A percentile compares a stretch with the other conserved stretches of the same genome.
phyloP scores from a whole-genome alignment of 2,797 vertebrate species.

The Paedocypris micromegethes region DNA sequence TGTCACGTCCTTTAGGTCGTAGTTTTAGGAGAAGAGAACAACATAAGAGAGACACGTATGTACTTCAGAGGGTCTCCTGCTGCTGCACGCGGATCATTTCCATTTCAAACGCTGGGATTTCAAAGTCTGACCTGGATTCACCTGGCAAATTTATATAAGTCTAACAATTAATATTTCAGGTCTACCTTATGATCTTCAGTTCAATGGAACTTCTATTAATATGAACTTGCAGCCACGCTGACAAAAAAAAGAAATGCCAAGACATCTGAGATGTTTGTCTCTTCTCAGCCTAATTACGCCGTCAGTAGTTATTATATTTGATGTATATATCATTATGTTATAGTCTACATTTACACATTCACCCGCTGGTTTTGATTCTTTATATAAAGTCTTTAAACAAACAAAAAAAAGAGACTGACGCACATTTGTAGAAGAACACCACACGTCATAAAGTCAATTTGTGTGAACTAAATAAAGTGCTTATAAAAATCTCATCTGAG shows the following conservation, averaged over 20 bases:
- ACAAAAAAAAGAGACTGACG: conserved; percentile 3
- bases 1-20: conserved; percentile 44
- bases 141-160: conserved; percentile 68
- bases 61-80: conserved; percentile 53
- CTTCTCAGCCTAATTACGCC: background rate
- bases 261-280: conserved; percentile 9
- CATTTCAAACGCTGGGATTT: conserved; percentile 63
- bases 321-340: background rate
- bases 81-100: conserved; percentile 61
- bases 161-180: conserved; percentile 70
- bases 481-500: conserved; percentile 50
- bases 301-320: no score
- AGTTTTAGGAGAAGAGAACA: conserved; percentile 52
- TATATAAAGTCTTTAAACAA: conserved; percentile 8
- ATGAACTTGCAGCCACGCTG: conserved; percentile 1
- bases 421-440: conserved; percentile 16
- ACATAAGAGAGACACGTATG: conserved; percentile 56
- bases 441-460: background rate
- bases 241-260: background rate
- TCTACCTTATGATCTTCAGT: conserved; percentile 60
- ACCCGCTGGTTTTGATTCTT: conserved; percentile 12
- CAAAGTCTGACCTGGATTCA: conserved; percentile 64
- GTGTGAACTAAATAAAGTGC: conserved; percentile 58
- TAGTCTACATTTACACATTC: conserved; percentile 8
- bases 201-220: conserved; percentile 55